phyloP scores from a whole-genome alignment of 35 echinoderm and acorn worm species.

The Acanthaster planci region DNA sequence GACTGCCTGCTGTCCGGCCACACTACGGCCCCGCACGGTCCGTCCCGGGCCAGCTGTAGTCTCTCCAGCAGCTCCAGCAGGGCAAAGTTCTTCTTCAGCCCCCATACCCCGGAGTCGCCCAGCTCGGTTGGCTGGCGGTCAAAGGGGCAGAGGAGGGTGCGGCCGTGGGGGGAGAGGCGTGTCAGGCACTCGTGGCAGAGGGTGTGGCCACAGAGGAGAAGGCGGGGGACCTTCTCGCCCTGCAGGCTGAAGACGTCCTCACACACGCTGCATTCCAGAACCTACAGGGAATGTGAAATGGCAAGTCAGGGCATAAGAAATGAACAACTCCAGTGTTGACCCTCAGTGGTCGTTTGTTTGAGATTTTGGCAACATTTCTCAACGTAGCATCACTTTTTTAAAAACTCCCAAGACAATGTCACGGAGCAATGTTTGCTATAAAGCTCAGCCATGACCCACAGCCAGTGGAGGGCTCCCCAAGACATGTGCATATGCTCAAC shows the following conservation, averaged over 20 bases:
- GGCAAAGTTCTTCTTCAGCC: conserved; percentile 98
- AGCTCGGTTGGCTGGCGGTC: conserved; percentile 84
- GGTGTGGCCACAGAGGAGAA: conserved; percentile 86
- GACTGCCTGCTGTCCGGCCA: not conserved
- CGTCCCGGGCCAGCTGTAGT: conserved; percentile 42
- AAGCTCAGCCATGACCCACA: too few relatives aligned
- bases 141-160: conserved; percentile 76
- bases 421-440: too few relatives aligned
- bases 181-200: conserved; percentile 91
- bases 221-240: conserved; percentile 89
- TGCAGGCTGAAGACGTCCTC: conserved; percentile 85
- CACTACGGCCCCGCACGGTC: too few relatives aligned
- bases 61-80: conserved; percentile 86
- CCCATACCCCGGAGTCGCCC: conserved; percentile 84
- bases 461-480: too few relatives aligned
- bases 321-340: too few relatives aligned
- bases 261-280: conserved; percentile 89
- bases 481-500: too few relatives aligned
- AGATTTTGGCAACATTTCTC: too few relatives aligned
- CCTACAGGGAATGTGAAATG: conserved; percentile 33
- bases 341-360: too few relatives aligned
- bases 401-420: too few relatives aligned
- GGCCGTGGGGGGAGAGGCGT: conserved; percentile 65
- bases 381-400: too few relatives aligned
- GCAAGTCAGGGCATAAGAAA: not conserved